A percentile compares a stretch with the other conserved stretches of the same genome.
These are phyloP conservation scores for Oasisia sp. DNA, from an alignment of 2,888 invertebrate species.

Conservation along the genomic window DNA sequence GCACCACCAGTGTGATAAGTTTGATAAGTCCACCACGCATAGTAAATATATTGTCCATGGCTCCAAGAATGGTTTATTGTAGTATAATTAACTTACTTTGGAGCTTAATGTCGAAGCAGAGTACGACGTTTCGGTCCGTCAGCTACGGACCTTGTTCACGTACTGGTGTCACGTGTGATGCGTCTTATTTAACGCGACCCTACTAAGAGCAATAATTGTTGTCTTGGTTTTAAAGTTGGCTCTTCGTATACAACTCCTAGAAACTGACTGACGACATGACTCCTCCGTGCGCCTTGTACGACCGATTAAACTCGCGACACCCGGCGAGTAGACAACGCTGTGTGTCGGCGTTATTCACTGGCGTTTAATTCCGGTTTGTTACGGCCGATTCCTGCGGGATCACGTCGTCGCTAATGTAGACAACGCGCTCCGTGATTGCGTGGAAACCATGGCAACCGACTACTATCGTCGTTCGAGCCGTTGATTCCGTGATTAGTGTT, in stretches of 20 bases:
- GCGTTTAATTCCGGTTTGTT: background rate
- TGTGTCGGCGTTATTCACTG: background rate
- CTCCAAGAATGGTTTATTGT: too few species aligned
- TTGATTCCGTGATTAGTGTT: background rate
- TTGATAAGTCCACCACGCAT: background rate
- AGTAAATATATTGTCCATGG: too few species aligned
- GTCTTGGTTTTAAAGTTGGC: too few species aligned
- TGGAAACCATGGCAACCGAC: conserved; percentile 3
- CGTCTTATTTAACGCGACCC: background rate
- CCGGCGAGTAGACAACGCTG: background rate
- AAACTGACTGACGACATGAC: background rate
- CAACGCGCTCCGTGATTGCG: background rate
- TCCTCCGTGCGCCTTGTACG: background rate
- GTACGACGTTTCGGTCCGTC: too few species aligned
- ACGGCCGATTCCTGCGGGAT: background rate
- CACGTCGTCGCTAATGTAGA: conserved; percentile 13
- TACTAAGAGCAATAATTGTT: background rate
- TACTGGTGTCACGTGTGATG: too few species aligned
- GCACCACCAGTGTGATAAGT: background rate
- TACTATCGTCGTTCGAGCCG: background rate
- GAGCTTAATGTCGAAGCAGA: too few species aligned
- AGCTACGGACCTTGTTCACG: too few species aligned
- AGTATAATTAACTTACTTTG: too few species aligned
- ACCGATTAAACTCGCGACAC: background rate
- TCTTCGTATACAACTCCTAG: too few species aligned